A percentile compares a stretch with the other conserved stretches of the same genome.
Evolutionary conservation across 2,888 invertebrate species (phyloP).

Genomic region (Herminia tarsipennalis): DNA sequence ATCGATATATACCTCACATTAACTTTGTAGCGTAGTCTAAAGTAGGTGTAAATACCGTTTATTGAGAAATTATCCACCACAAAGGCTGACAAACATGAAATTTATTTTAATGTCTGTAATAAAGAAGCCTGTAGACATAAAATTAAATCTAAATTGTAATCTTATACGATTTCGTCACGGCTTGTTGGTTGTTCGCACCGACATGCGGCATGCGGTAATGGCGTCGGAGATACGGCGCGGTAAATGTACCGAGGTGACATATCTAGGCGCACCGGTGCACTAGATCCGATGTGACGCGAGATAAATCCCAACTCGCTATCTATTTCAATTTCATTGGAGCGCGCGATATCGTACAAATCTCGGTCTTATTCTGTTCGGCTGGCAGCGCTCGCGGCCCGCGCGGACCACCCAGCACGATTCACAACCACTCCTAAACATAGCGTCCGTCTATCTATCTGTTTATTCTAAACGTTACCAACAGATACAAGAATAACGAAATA

Average conservation of each 20-base stretch:
- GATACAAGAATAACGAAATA: slow-evolving; percentile 69
- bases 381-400: slow-evolving; percentile 57
- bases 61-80: slow-evolving; percentile 35
- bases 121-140: slow-evolving; percentile 41
- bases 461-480: slow-evolving; percentile 68
- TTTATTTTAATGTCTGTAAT: slow-evolving; percentile 41
- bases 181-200: slow-evolving; percentile 47
- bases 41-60: slow-evolving; percentile 39
- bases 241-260: slow-evolving; percentile 67
- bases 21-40: slow-evolving; percentile 7
- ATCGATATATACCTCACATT: slow-evolving; percentile 12
- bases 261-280: slow-evolving; percentile 74
- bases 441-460: slow-evolving; percentile 69
- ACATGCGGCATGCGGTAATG: slow-evolving; percentile 31
- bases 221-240: slow-evolving; percentile 52
- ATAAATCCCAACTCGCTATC: slow-evolving; percentile 73
- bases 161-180: slow-evolving; percentile 49
- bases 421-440: slow-evolving; percentile 76
- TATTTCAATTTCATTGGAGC: slow-evolving; percentile 79
- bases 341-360: slow-evolving; percentile 78
- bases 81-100: slow-evolving; percentile 35
- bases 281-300: slow-evolving; percentile 77
- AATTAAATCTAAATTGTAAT: slow-evolving; percentile 47
- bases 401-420: slow-evolving; percentile 77
- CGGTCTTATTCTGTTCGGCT: slow-evolving; percentile 72